Evolutionary conservation across 2,113 vertebrate species (phyloP), one percentile per base, ranked within the genome.

Genomic region (Engystomops pustulosus): DNA sequence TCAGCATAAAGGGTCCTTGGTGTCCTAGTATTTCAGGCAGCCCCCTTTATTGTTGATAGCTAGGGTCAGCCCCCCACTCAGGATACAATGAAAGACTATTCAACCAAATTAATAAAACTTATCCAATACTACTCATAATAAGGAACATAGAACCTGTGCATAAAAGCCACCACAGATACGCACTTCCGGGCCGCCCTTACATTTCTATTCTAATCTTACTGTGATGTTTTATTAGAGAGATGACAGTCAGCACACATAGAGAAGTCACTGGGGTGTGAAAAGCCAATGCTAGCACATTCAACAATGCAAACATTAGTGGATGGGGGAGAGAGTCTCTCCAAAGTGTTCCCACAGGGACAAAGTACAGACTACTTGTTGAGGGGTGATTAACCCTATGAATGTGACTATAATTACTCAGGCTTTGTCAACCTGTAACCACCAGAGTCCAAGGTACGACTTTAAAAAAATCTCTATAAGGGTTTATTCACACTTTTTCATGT

Each of bases 181-280:
- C 14, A 38, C 20, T 67, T 80, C 36, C 18, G 17, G 23, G 6
- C 18, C 17, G 23, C 36, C 18, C 25, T 10, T n/a, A 32, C 18
- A 45, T 45, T 45, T 47, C 32, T 15, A n/a, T 32, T 34, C n/a
- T 51, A 70, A 71, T 27, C 32, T 81, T 44, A 2, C 68, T 58
- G 47, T 20, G 68, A 44, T 30, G 79, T 55, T 81, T 81, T 72
- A 71, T 47, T 81, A 53, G 30, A 15, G n/a, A 58, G 68, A 67
- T 81, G 80, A 71, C 80, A 81, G 65, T 72, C 80, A 81, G 67
- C 80, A 81, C 80, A 81, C 44, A 81, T 36, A 81, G 67, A 81
- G 51, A 41, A 81, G 34, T 67, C 80, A 81, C 8, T 47, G 41
- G 65, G 49, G 80, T 81, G 80, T 81, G 80, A 81, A 81, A 81